Conservation (phyloP, 1,140 invertebrate species). For the Drosophila ercepeae region DNA sequence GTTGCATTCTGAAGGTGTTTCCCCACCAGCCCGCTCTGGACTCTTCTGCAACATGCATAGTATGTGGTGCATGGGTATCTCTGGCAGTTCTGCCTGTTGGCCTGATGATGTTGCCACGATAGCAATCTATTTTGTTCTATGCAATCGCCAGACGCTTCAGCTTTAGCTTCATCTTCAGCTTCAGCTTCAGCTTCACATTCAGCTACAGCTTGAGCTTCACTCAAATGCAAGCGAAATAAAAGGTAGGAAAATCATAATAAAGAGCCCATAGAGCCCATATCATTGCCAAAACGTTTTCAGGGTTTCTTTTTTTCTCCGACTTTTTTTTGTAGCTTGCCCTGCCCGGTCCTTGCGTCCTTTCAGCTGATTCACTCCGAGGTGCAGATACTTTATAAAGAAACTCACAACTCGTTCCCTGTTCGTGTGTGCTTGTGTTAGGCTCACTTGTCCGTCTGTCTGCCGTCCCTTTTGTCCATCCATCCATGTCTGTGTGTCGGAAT, state of each 20-base stretch:
- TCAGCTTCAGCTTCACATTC: conserved; percentile 21
- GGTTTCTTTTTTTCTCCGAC: conserved; percentile 13
- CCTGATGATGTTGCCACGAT: conserved; percentile 82
- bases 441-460: conserved; percentile 62
- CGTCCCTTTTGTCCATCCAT: conserved; percentile 25
- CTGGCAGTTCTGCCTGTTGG: conserved; percentile 46
- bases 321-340: conserved; percentile 30
- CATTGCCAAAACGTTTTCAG: conserved; percentile 57
- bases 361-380: conserved; percentile 71
- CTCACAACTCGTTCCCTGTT: conserved; percentile 56
- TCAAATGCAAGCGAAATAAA: conserved; percentile 41
- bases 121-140: conserved; percentile 83
- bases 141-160: conserved; percentile 56
- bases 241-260: conserved; percentile 52
- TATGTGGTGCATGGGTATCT: conserved; percentile 41
- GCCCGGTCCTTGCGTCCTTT: conserved; percentile 66
- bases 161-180: conserved; percentile 22
- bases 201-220: conserved; percentile 32
- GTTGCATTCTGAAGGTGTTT: conserved; percentile 80
- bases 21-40: conserved; percentile 23
- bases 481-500: conserved; percentile 15
- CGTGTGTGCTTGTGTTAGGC: conserved; percentile 17
- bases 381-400: conserved; percentile 56
- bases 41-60: conserved; percentile 21
- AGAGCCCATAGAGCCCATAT: conserved; percentile 65